Conservation (phyloP, 92 coral and sea anemone genomes). For the Actinostola sp. region DNA sequence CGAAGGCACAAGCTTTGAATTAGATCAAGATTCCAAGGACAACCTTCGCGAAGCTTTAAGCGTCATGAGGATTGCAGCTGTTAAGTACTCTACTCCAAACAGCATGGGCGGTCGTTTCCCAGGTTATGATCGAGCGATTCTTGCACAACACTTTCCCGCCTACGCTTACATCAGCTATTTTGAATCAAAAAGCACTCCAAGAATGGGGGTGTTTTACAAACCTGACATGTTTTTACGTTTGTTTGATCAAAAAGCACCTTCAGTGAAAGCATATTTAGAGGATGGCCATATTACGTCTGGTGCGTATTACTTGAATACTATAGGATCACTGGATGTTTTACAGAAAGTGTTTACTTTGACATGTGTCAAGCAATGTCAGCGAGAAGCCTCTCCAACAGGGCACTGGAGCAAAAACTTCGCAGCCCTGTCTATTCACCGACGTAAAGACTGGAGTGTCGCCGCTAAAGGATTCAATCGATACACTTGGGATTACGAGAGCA, state of each 20-base stretch:
- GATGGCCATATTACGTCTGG: conserved; percentile 3
- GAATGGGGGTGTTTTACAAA: neutral
- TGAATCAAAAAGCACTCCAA: conserved; percentile 26
- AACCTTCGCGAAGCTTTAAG: conserved; percentile 63
- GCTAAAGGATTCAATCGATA: conserved; percentile 67
- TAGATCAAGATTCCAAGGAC: conserved; percentile 13
- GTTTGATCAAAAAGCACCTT: conserved; percentile 13
- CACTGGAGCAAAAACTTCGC: conserved; percentile 76
- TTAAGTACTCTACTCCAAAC: conserved; percentile 71
- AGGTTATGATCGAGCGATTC: conserved; percentile 23
- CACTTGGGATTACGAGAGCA: conserved; percentile 65
- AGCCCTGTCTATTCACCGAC: conserved; percentile 64
- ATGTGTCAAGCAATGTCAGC: neutral
- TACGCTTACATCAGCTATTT: conserved; percentile 55
- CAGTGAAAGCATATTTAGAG: conserved; percentile 13
- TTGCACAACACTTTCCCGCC: conserved; percentile 44
- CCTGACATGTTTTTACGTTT: conserved; percentile 46
- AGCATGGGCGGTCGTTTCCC: conserved; percentile 62
- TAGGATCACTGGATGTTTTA: conserved; percentile 39
- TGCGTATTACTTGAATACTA: conserved; percentile 19
- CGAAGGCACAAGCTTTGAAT: conserved; percentile 54
- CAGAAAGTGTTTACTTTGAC: conserved; percentile 1
- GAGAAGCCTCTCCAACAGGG: conserved; percentile 56
- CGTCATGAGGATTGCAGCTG: conserved; percentile 53
- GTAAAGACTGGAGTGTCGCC: conserved; percentile 71